phyloP scores from a whole-genome alignment of 1,140 invertebrate species.

The Ips nitidus region DNA sequence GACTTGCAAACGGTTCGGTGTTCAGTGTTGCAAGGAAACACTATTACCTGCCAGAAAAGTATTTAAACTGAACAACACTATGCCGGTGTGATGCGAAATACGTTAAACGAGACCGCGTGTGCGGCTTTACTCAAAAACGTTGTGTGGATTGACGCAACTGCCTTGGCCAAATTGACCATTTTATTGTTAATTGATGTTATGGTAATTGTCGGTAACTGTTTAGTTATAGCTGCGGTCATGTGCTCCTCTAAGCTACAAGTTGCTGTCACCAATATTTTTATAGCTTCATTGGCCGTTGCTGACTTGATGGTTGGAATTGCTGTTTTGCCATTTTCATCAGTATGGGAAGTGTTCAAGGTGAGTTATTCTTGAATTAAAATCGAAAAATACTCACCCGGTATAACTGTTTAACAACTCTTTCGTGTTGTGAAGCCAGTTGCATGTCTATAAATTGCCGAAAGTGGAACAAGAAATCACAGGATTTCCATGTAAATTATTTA shows the following conservation, averaged over 20 bases:
- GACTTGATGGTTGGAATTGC: constrained; percentile 89
- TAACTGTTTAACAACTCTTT: background rate
- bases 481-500: constrained; percentile 13
- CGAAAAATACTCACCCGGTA: too few species aligned
- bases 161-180: constrained; percentile 72
- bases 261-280: constrained; percentile 94
- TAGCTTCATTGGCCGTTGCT: constrained; percentile 89
- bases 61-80: background rate
- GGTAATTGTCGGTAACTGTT: constrained; percentile 84
- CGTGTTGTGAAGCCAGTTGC: constrained; percentile 11
- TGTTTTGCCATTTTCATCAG: constrained; percentile 88
- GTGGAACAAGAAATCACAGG: constrained; percentile 7
- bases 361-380: constrained; percentile 31
- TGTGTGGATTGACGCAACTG: constrained; percentile 73
- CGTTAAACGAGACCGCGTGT: constrained; percentile 73
- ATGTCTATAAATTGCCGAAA: constrained; percentile 5
- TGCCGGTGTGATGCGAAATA: constrained; percentile 46
- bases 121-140: constrained; percentile 72
- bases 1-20: too few species aligned
- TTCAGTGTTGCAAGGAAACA: too few species aligned
- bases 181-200: constrained; percentile 81
- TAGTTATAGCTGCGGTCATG: constrained; percentile 91
- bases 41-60: too few species aligned
- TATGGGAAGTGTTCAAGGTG: constrained; percentile 86
- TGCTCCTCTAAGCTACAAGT: constrained; percentile 77